These are phyloP conservation scores for Ammospiza maritima DNA, from an alignment of 2,797 vertebrate species.

Conservation along the genomic window DNA sequence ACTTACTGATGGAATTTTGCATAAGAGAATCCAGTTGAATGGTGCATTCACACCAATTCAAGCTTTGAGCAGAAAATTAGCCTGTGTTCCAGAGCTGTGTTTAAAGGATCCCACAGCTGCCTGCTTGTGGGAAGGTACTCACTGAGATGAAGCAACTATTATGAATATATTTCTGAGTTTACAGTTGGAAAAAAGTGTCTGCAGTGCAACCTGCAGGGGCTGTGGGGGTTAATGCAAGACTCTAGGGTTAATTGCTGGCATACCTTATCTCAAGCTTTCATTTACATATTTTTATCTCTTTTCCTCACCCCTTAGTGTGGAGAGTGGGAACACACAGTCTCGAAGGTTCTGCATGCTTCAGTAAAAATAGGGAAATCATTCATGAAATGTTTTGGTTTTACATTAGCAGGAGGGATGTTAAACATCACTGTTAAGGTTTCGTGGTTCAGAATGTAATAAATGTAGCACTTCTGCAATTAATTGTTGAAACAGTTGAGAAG, in stretches of 20 bases:
- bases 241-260: neutral
- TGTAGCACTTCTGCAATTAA: neutral
- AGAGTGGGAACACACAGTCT: neutral
- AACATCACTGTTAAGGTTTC: neutral
- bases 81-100: neutral
- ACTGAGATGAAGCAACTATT: neutral
- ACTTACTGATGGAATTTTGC: neutral
- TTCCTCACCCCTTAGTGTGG: neutral
- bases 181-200: neutral
- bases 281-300: neutral
- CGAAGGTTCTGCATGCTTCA: neutral
- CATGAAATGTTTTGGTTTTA: neutral
- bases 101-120: neutral
- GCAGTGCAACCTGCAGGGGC: neutral
- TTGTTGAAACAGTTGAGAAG: neutral
- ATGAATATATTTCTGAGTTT: neutral
- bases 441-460: neutral
- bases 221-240: neutral
- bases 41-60: neutral
- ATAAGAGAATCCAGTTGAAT: neutral
- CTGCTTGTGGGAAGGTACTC: neutral
- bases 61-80: constrained; percentile 11
- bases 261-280: neutral
- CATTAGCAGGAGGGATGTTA: neutral
- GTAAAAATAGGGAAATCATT: neutral